These are phyloP conservation scores for Anableps anableps DNA, from an alignment of 2,797 vertebrate genomes.

Conservation along the genomic window DNA sequence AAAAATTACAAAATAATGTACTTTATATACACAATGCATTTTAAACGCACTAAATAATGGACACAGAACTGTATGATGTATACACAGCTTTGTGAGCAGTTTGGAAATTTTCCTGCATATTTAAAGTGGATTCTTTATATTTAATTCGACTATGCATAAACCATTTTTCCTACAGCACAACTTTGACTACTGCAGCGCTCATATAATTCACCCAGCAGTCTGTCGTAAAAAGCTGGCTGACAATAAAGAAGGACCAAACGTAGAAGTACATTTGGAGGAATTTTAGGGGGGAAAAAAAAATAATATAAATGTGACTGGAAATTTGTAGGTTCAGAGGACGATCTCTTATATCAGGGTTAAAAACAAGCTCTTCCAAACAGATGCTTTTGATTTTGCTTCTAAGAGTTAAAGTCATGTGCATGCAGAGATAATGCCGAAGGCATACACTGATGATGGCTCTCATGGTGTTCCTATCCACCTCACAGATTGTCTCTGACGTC, in stretches of 20 bases:
- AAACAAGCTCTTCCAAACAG: conserved; percentile 24
- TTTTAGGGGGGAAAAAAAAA: neutral
- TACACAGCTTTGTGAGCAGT: neutral
- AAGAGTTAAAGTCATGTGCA: conserved; percentile 22
- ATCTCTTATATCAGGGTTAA: conserved; percentile 24
- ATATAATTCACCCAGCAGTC: neutral
- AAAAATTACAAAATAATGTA: neutral
- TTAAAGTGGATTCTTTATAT: neutral
- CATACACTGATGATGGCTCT: conserved; percentile 20
- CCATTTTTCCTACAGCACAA: neutral
- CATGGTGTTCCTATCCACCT: conserved; percentile 28
- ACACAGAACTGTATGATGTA: neutral
- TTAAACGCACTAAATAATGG: neutral
- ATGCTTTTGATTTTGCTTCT: neutral
- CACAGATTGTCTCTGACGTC: conserved; percentile 48
- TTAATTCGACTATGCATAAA: neutral
- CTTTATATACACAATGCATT: neutral
- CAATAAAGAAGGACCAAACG: neutral
- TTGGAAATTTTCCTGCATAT: neutral
- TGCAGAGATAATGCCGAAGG: conserved; percentile 24
- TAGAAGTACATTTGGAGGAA: neutral
- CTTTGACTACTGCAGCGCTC: neutral
- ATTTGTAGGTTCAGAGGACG: conserved; percentile 35
- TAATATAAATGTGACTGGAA: conserved; percentile 30
- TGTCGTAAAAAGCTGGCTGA: neutral